Base-by-base conservation (phyloP, 1,140 invertebrate genomes). In the Drosophila sp. region DNA sequence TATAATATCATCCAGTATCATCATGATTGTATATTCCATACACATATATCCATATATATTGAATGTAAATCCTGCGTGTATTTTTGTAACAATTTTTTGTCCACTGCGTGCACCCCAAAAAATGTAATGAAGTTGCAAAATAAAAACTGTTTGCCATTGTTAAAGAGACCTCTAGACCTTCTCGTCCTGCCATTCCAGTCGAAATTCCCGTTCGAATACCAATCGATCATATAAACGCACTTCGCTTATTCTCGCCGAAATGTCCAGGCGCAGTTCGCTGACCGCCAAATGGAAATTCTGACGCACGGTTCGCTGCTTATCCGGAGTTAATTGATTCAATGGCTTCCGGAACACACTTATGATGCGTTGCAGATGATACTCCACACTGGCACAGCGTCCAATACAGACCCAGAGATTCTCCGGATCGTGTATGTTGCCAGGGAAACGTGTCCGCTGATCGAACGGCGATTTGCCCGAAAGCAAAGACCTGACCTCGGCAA, bases 401-500 rank as follows among this genome's bases (percentile, higher is more conserved):
- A 91, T 90, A 68, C 90, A 91, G 3, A 91, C 81, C 86, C 83
- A 91, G n/a, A 91, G 62, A 61, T 91, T 91, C 79, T 91, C 90
- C 38, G 90, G 83, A 70, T 90, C 90, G 41, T 81, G 83, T 8
- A 91, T 91, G 75, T 91, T 86, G 55, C 74, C 86, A 4, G 90
- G 90, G 38, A 91, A 91, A 4, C 90, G 83, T 35, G 84, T 90
- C 0, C 84, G 79, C 47, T 86, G 71, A 66, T 85, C 84, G 11
- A 91, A 91, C 2, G 90, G 90, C 25, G 90, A 76, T 41, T 78
- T 76, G 4, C 83, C 73, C 4, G 66, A 79, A 1, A 91, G 56
- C 58, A 91, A 25, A 0, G 78, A 66, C 1, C 80, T 70, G 40
- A 91, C 83, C 62, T 91, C 90, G 30, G 72, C 74, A 7, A 90